Conservation (phyloP, 2,888 invertebrate genomes). For the Serripes groenlandicus region DNA sequence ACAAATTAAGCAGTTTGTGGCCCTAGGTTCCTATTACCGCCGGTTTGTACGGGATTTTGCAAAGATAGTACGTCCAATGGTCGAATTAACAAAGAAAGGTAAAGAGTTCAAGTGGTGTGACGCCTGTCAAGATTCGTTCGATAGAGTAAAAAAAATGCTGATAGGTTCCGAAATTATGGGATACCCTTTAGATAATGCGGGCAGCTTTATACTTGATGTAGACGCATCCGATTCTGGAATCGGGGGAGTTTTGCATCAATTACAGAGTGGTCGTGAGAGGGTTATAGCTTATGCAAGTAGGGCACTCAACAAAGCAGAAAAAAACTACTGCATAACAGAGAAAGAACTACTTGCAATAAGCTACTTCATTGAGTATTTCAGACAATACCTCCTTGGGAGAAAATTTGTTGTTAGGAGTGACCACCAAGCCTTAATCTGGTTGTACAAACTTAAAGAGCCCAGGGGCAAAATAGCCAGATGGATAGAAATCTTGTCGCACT, state of each 20-base stretch:
- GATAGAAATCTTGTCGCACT: slow-evolving; percentile 23
- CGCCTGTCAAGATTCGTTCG: slow-evolving; percentile 16
- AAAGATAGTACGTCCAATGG: slow-evolving; percentile 18
- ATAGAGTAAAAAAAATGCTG: neutral
- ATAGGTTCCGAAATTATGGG: slow-evolving; percentile 24
- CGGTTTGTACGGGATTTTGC: slow-evolving; percentile 27
- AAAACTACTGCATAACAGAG: slow-evolving; percentile 25
- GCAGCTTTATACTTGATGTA: slow-evolving; percentile 48
- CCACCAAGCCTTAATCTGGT: slow-evolving; percentile 26
- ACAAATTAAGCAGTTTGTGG: slow-evolving; percentile 34
- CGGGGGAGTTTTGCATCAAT: slow-evolving; percentile 57
- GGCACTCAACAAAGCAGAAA: neutral
- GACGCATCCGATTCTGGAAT: slow-evolving; percentile 57
- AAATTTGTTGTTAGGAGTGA: slow-evolving; percentile 26
- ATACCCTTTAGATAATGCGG: slow-evolving; percentile 27
- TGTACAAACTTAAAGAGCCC: slow-evolving; percentile 32
- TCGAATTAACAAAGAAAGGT: slow-evolving; percentile 12
- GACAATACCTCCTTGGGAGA: slow-evolving; percentile 32
- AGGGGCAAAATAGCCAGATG: slow-evolving; percentile 35
- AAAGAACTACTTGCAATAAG: slow-evolving; percentile 30
- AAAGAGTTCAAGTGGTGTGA: slow-evolving; percentile 2
- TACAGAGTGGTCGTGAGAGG: neutral
- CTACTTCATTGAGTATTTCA: slow-evolving; percentile 30
- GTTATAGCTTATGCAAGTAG: neutral
- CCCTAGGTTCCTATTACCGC: slow-evolving; percentile 26